Base-by-base conservation (phyloP, 92 coral and sea anemone genomes). In the Galaxea fascicularis region DNA sequence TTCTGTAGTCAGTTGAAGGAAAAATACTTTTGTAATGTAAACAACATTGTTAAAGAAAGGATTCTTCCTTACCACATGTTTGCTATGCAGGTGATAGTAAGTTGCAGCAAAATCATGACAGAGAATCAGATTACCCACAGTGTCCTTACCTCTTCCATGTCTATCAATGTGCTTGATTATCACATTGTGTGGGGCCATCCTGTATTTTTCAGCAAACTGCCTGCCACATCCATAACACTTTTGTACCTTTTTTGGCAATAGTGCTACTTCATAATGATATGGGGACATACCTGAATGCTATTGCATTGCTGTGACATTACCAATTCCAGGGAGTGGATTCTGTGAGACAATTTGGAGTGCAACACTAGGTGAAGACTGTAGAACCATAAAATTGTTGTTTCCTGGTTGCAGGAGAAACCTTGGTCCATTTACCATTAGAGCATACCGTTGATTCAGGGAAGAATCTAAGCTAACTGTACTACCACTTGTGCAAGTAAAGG, bases 211-310 rank as follows among this genome's bases (percentile, higher is more conserved):
- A 20, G 10, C 18, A n/a, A 59, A 59, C 12, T 59, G 28, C 3
- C 21, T 59, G 20, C 62, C 62, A 56, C 62, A 56, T 56, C 62
- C 62, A 56, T 47, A n/a, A 59, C 65, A 59, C 12, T 59, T 59
- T 3, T 59, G 65, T 20, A 20, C 65, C 20, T 59, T 59, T 59
- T 59, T 59, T 20, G 65, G 65, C 18, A 59, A 7, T 20, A 59
- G 7, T n/a, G 2, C 4, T 59, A 59, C 4, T 28, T 59, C 65
- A 59, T 59, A 59, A 4, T 7, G 65, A 59, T 59, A 28, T 12
- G 65, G 27, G 20, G 65, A 59, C 65, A 59, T 59, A 59, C 65
- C 65, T 59, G 65, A 59, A 59, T 59, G 65, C 65, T 28, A 59
- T 13, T 59, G 65, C 27, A 59, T 10, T 59, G 65, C 65, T 18